Base-by-base conservation (phyloP, 2,888 invertebrate species). In the Teleogryllus oceanicus region DNA sequence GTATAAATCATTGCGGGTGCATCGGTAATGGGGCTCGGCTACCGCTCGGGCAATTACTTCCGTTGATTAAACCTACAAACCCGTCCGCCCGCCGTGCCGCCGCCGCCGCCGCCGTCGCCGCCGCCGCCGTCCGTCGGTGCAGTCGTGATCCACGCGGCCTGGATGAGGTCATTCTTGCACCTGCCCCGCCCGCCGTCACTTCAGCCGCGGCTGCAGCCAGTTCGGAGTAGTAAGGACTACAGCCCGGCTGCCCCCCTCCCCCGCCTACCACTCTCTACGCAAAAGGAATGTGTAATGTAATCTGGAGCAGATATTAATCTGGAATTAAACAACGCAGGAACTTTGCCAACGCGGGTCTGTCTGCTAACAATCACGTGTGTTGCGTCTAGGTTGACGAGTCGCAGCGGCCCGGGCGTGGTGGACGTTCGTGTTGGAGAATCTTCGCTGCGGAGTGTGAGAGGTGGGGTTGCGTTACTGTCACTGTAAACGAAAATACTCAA, bases 1-100 rank as follows among this genome's bases (percentile, higher is more conserved):
- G 62, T 62, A 62, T 62, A 62, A 62, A 62, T 62, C 62, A 62
- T 62, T 62, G 62, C 62, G 62, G 62, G 62, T 62, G 62, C 62
- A 62, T 62, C 62, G 16, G 62, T 62, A 62, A 62, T 62, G 62
- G 62, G 62, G 62, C 13, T n/a, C 16, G 62, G 62, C 62, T 62
- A 62, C 62, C n/a, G 62, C 62, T 62, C 62, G 62, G 62, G 16
- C 62, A 62, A 62, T 62, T 62, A 62, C 62, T 62, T 62, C 62
- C 62, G 62, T 62, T 62, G 62, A 62, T 62, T 62, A 62, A 62
- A 62, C 62, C 62, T 13, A 62, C 62, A 62, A 62, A 62, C 62
- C 62, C 62, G 62, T n/a, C n/a, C 62, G 13, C 62, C 62, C n/a
- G 62, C 62, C 62, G 37, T 21, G 21, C 21, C 21, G 51, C 51